Evolutionary conservation across 2,888 invertebrate species (phyloP).

Genomic region (Drosophila anceps): DNA sequence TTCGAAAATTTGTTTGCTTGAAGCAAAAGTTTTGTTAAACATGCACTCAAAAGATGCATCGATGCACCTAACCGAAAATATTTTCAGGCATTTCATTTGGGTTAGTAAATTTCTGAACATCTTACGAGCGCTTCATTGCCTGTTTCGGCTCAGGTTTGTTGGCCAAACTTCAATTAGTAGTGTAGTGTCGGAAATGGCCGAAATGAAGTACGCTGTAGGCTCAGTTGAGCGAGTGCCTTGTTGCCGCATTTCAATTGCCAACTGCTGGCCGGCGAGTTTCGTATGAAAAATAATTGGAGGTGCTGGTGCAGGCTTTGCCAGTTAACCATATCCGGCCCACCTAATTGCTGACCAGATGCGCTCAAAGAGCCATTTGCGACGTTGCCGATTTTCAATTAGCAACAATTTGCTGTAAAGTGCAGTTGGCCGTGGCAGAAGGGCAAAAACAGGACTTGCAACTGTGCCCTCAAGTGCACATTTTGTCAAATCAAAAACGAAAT

Average conservation of each 20-base stretch:
- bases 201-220: background rate
- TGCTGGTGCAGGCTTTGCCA: background rate
- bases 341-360: constrained; percentile 34
- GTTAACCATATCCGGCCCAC: background rate
- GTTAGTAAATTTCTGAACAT: background rate
- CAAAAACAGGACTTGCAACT: background rate
- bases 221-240: background rate
- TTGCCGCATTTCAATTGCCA: constrained; percentile 44
- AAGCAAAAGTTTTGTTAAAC: background rate
- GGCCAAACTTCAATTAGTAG: background rate
- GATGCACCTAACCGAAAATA: no score
- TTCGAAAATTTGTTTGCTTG: background rate
- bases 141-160: background rate
- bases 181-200: background rate
- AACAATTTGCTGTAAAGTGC: constrained; percentile 66
- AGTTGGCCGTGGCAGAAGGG: constrained; percentile 34
- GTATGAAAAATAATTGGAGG: background rate
- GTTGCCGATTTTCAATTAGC: constrained; percentile 61
- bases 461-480: constrained; percentile 54
- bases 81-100: background rate
- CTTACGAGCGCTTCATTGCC: background rate
- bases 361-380: constrained; percentile 19
- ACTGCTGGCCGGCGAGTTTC: no score
- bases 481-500: constrained; percentile 74
- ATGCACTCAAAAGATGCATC: background rate